Conservation (phyloP, 2,113 vertebrate genomes). For the Myrmecophaga tridactyla region DNA sequence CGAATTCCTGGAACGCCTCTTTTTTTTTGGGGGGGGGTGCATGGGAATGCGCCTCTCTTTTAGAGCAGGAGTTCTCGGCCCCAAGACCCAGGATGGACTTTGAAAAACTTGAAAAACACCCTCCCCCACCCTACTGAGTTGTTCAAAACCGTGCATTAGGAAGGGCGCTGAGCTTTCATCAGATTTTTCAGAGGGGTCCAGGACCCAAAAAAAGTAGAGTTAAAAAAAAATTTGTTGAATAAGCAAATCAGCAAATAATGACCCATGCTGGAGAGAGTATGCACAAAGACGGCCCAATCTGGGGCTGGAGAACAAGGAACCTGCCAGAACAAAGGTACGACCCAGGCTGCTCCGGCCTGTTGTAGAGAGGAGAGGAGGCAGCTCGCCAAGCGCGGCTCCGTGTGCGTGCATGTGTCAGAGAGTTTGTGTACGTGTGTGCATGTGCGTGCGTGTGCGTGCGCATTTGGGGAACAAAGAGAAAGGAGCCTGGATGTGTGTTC, state of each 20-base stretch:
- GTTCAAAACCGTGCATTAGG: not conserved
- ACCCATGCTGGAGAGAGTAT: not conserved
- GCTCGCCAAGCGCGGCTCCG: not conserved
- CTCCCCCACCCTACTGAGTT: not conserved
- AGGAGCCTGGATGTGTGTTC: not conserved
- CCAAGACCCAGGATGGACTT: not conserved
- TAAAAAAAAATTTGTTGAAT: not conserved
- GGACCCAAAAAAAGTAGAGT: not conserved
- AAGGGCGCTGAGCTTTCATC: not conserved
- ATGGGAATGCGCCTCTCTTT: not conserved
- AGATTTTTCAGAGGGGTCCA: not conserved
- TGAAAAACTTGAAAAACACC: not conserved
- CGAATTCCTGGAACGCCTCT: not conserved
- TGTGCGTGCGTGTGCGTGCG: not conserved
- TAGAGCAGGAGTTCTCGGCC: not conserved
- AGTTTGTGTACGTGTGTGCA: too few relatives aligned
- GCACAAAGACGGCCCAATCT: not conserved
- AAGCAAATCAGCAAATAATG: not conserved
- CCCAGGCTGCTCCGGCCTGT: too few relatives aligned
- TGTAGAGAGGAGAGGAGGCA: not conserved
- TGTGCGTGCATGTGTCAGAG: not conserved
- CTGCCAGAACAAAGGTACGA: not conserved
- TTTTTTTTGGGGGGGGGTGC: not conserved
- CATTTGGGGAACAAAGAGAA: not conserved
- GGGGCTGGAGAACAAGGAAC: not conserved